Conservation (phyloP, 2,113 vertebrate genomes). For the Progne subis region DNA sequence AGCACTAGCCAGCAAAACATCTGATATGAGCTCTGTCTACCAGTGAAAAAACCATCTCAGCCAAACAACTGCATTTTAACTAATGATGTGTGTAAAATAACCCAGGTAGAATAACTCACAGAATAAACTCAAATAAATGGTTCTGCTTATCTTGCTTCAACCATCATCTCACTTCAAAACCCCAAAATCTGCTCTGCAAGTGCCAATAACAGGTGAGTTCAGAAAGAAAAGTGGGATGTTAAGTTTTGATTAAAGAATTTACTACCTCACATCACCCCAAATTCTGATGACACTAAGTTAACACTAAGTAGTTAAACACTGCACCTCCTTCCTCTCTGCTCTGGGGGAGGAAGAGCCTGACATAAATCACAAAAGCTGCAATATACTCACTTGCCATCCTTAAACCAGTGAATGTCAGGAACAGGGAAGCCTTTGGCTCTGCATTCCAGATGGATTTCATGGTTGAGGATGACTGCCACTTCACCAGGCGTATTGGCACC, state of each 20-base stretch:
- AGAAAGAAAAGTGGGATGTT: background rate
- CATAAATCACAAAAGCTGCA: background rate
- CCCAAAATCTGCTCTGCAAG: background rate
- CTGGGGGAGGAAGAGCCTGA: background rate
- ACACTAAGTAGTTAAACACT: background rate
- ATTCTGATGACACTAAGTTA: background rate
- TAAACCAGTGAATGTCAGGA: constrained; percentile 92
- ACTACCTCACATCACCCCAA: background rate
- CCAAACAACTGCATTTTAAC: background rate
- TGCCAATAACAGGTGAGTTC: background rate
- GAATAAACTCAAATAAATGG: background rate
- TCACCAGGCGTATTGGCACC: constrained; percentile 72
- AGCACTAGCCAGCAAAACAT: background rate
- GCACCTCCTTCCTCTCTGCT: background rate
- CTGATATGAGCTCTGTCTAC: background rate
- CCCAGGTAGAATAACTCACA: background rate
- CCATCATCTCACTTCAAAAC: background rate
- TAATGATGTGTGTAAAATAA: background rate
- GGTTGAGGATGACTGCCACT: constrained; percentile 81
- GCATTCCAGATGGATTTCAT: constrained; percentile 85
- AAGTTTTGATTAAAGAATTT: background rate
- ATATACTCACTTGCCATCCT: constrained; percentile 90
- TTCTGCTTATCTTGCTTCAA: background rate
- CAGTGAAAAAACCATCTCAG: background rate
- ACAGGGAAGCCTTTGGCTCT: constrained; percentile 86